Percentiles rank a stretch among this genome's conserved stretches.
phyloP scores from a whole-genome alignment of 2,113 vertebrate species.

The Tichodroma muraria region DNA sequence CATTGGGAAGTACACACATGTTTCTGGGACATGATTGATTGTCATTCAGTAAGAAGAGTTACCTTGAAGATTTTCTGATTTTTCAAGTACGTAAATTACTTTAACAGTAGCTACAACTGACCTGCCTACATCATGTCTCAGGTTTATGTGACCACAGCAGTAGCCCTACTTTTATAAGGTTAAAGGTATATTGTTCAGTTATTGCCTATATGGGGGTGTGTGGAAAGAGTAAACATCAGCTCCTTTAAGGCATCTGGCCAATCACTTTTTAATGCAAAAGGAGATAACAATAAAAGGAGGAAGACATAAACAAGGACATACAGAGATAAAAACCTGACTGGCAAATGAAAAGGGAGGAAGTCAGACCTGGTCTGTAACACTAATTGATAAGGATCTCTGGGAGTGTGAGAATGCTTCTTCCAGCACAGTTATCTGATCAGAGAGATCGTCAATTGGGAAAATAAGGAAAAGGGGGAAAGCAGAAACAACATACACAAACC shows the following conservation, averaged over 20 bases:
- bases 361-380: background rate
- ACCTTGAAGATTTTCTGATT: background rate
- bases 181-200: background rate
- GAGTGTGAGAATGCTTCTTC: background rate
- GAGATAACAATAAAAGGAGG: background rate
- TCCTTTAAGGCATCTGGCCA: background rate
- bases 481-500: background rate
- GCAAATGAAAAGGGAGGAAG: background rate
- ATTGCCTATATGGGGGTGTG: background rate
- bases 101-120: background rate
- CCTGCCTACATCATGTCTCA: background rate
- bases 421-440: background rate
- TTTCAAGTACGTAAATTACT: background rate
- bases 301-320: background rate
- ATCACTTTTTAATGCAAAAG: background rate
- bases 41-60: background rate
- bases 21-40: background rate
- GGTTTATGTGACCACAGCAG: background rate
- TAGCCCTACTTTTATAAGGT: background rate
- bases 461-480: background rate
- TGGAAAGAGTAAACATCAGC: background rate
- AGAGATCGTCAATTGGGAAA: background rate
- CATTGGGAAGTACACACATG: background rate
- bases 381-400: background rate
- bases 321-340: background rate